Base-by-base conservation (phyloP, 2,113 vertebrate species). In the Psilopsiagon aymara region DNA sequence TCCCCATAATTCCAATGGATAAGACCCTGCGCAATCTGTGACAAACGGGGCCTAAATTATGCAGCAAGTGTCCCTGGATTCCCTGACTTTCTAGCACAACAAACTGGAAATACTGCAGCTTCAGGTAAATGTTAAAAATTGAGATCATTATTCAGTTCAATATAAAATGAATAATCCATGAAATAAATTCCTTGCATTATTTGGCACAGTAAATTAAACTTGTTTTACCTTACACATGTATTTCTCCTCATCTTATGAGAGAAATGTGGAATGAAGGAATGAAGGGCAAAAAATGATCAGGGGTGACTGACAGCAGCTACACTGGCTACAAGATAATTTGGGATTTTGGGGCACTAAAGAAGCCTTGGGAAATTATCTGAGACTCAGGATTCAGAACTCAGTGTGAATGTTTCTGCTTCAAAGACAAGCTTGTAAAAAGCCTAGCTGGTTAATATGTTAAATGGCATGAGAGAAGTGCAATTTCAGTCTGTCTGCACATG, bases 151-250 rank as follows among this genome's bases (percentile, higher is more conserved):
- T 55, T 94, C 20, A n/a, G 69, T 94, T 87, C 75, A 84, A 28
- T 64, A 70, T 69, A 85, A 91, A 94, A 94, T 86, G 31, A 94
- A 95, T 91, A 96, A 92, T 64, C 63, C 62, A 76, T 93, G 35
- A 85, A 86, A 94, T 23, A 89, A 89, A 95, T 87, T 35, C 16
- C 31, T 89, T 79, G 67, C 13, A 13, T 76, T 94, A 91, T 82
- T 95, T 94, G 67, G 59, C 53, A 94, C 53, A 63, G 57, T 82
- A 87, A 94, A 91, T 93, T 66, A 53, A 82, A 19, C 78, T 94
- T 94, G 41, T 62, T 93, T 89, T 89, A 77, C 29, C 23, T 46
- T 76, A 66, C 10, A 67, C 62, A 8, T 81, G 39, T 28, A 44
- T 71, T 95, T 84, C 16, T 86, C 5, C 35, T 53, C 33, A 70